A percentile compares a stretch with the other conserved stretches of the same genome.
phyloP scores from a whole-genome alignment of 2,797 vertebrate genomes.

The Bovichtus variegatus region DNA sequence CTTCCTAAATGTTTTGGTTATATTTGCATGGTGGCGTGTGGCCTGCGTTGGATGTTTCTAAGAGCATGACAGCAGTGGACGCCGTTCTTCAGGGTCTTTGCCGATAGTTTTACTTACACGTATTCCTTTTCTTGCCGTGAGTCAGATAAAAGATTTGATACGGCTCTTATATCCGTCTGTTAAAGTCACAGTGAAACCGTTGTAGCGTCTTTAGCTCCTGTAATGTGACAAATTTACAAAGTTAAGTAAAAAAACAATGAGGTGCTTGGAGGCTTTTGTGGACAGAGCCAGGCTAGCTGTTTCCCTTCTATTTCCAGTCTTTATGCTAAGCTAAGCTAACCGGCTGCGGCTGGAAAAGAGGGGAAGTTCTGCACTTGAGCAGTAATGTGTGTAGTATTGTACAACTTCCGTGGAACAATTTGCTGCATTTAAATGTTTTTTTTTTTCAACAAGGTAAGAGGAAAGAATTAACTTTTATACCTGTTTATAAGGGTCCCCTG shows the following conservation, averaged over 20 bases:
- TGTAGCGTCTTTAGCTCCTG: not conserved
- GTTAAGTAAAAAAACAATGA: not conserved
- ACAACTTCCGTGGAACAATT: conserved; percentile 37
- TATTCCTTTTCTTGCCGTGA: not conserved
- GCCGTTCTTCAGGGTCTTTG: conserved; percentile 35
- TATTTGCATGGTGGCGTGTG: conserved; percentile 51
- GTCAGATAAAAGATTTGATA: not conserved
- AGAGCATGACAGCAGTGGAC: conserved; percentile 52
- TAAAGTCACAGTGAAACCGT: not conserved
- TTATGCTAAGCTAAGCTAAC: not conserved
- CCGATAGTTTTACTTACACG: conserved; percentile 49
- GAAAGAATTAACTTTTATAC: conserved; percentile 50
- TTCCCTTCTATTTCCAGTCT: not conserved
- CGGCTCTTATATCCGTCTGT: not conserved
- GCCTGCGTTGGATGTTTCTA: conserved; percentile 46
- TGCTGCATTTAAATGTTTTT: conserved; percentile 36
- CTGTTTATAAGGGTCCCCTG: conserved; percentile 63
- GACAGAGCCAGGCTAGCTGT: not conserved
- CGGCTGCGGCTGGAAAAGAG: not conserved
- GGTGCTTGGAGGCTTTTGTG: not conserved
- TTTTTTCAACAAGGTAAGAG: conserved; percentile 45
- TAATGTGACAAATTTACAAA: not conserved
- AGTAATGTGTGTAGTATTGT: conserved; percentile 24
- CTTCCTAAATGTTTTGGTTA: conserved; percentile 60
- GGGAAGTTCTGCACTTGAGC: not conserved